phyloP scores from a whole-genome alignment of 1,140 invertebrate species.

The Mya arenaria region DNA sequence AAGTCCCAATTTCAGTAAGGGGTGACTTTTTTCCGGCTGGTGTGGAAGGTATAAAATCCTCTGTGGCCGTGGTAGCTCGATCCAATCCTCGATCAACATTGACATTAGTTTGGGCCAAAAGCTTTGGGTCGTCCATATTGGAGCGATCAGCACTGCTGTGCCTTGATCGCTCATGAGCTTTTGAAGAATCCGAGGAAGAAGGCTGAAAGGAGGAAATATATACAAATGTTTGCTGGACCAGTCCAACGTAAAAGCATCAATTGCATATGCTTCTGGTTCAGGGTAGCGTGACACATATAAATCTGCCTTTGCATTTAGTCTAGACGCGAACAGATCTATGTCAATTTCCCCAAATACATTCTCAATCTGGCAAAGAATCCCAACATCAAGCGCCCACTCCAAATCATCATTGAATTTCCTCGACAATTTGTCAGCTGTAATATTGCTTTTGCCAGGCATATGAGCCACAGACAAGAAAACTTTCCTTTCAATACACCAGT shows the following conservation, averaged over 20 bases:
- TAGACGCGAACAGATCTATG: constrained; percentile 61
- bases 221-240: too few relatives aligned
- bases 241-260: constrained; percentile 55
- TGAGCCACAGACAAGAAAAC: constrained; percentile 47
- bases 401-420: constrained; percentile 39
- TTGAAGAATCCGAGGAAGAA: too few relatives aligned
- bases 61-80: too few relatives aligned
- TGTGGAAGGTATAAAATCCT: too few relatives aligned
- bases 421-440: constrained; percentile 34
- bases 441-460: constrained; percentile 58
- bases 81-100: too few relatives aligned
- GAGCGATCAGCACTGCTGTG: too few relatives aligned
- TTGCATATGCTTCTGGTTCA: constrained; percentile 31
- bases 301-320: constrained; percentile 47
- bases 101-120: too few relatives aligned
- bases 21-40: too few relatives aligned
- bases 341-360: neutral
- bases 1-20: too few relatives aligned
- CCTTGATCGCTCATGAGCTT: too few relatives aligned
- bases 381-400: constrained; percentile 51
- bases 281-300: constrained; percentile 39
- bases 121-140: too few relatives aligned
- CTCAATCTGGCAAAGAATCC: constrained; percentile 15
- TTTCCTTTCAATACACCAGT: constrained; percentile 46
- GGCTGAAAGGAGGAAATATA: too few relatives aligned